A percentile compares a stretch with the other conserved stretches of the same genome.
These are phyloP conservation scores for Ctenopoma kingsleyae DNA, from an alignment of 2,797 vertebrate genomes.

Conservation along the genomic window DNA sequence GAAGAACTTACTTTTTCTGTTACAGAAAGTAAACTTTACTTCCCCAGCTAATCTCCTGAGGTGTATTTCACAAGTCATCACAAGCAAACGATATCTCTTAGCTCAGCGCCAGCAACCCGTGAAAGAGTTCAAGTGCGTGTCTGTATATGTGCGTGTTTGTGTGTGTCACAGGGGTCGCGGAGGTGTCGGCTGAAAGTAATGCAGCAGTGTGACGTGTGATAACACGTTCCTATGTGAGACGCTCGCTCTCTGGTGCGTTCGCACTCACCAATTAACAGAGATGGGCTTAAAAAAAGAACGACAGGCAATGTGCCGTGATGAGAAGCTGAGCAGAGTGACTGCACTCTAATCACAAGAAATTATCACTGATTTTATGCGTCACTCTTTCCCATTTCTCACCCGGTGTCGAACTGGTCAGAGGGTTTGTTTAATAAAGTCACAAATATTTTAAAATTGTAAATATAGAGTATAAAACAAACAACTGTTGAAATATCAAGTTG, in stretches of 20 bases:
- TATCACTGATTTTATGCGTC: conserved; percentile 20
- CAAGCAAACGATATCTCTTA: conserved; percentile 49
- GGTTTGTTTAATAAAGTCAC: conserved; percentile 21
- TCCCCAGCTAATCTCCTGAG: conserved; percentile 32
- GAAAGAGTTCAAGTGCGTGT: conserved; percentile 53
- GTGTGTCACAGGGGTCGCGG: conserved; percentile 55
- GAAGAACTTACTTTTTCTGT: conserved; percentile 14
- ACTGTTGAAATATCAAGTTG: conserved; percentile 6
- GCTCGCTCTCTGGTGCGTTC: conserved; percentile 60
- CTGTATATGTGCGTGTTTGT: conserved; percentile 19
- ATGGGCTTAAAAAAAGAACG: conserved; percentile 71
- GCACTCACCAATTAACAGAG: conserved; percentile 80
- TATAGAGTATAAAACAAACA: background rate
- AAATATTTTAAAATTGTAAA: background rate
- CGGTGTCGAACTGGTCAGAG: conserved; percentile 10
- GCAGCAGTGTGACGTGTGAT: conserved; percentile 65
- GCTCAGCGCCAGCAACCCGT: conserved; percentile 49
- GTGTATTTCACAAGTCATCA: conserved; percentile 63
- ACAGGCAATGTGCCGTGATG: conserved; percentile 31
- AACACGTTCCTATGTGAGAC: conserved; percentile 66
- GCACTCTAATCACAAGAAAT: conserved; percentile 46
- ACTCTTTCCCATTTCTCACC: conserved; percentile 25
- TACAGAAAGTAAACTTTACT: conserved; percentile 70
- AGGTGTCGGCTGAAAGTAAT: conserved; percentile 62
- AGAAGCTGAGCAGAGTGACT: conserved; percentile 29